Evolutionary conservation across 2,888 invertebrate genomes (phyloP), one percentile per base, ranked within the genome.

Genomic region (Unio pictorum): DNA sequence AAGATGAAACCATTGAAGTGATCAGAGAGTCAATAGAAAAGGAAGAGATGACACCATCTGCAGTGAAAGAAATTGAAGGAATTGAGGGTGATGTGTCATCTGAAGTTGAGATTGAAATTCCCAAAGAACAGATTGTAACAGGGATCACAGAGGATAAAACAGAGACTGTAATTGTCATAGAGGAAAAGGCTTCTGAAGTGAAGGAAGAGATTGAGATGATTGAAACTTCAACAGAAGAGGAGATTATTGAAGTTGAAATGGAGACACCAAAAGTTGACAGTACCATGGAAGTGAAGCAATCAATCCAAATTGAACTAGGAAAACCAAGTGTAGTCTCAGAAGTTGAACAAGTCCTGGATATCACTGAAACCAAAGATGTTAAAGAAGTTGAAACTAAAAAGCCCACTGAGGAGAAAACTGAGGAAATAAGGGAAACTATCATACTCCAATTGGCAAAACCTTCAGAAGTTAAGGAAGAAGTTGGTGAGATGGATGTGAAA

Each of bases 331-430:
- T 23, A 18, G 26, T 26, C 20, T 15, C 57, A 17, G 61, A 28
- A 45, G 63, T 65, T 26, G 72, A 69, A 60, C 62, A 63, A 58
- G 20, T 63, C 34, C 7, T n/a, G 17, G 18, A n/a, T 57, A 64
- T 58, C 4, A 58, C 59, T 58, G 66, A 62, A 63, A 61, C 63
- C 17, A 54, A 57, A 28, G 59, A 59, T n/a, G 59, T 64, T 18
- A 1, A 60, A 23, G 64, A 69, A 20, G 18, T 20, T 30, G 63
- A 81, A 59, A 58, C 71, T 18, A 73, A 74, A n/a, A 73, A 77
- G 61, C 69, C 73, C 34, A 70, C 72, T 61, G 78, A 79, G n/a
- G 83, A 81, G 61, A 64, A 72, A 34, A 59, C 64, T 20, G 76
- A 76, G 64, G 69, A 72, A 34, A 69, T 69, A 60, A 69, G 69